Percentiles rank a stretch among this genome's conserved stretches.
Evolutionary conservation across 2,888 invertebrate genomes (phyloP).

Genomic region (Petrophora chlorosata): DNA sequence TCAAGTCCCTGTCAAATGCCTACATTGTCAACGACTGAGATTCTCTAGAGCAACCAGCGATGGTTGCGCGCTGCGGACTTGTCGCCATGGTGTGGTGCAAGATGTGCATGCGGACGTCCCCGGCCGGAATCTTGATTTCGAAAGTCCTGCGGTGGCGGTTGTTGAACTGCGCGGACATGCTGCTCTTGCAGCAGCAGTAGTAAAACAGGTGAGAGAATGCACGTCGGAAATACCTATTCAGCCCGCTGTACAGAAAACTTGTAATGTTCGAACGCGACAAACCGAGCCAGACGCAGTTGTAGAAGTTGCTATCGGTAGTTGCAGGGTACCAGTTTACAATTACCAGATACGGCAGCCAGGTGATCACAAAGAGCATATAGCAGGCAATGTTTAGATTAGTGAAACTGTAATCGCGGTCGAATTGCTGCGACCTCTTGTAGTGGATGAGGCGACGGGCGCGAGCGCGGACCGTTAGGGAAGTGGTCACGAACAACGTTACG

Average conservation of each 20-base stretch:
- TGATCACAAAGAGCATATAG: slow-evolving; percentile 84
- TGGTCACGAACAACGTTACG: slow-evolving; percentile 77
- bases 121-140: slow-evolving; percentile 70
- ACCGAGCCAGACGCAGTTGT: slow-evolving; percentile 88
- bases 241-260: slow-evolving; percentile 84
- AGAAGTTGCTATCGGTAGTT: slow-evolving; percentile 82
- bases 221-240: slow-evolving; percentile 87
- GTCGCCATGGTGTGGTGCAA: slow-evolving; percentile 66
- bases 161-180: slow-evolving; percentile 85
- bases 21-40: slow-evolving; percentile 14
- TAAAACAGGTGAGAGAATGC: slow-evolving; percentile 90
- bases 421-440: slow-evolving; percentile 85
- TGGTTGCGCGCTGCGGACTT: slow-evolving; percentile 1
- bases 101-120: slow-evolving; percentile 89
- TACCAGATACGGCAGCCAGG: slow-evolving; percentile 88
- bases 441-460: slow-evolving; percentile 77
- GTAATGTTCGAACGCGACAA: slow-evolving; percentile 87
- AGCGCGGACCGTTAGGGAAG: slow-evolving; percentile 76
- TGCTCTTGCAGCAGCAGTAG: slow-evolving; percentile 91
- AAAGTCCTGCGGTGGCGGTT: slow-evolving; percentile 78
- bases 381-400: slow-evolving; percentile 86
- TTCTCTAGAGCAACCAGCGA: slow-evolving; percentile 74
- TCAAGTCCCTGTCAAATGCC: not conserved
- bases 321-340: slow-evolving; percentile 80
- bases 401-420: slow-evolving; percentile 85